Evolutionary conservation across 2,113 vertebrate species (phyloP), one percentile per base, ranked within the genome.

Genomic region (Elaphurus davidianus): DNA sequence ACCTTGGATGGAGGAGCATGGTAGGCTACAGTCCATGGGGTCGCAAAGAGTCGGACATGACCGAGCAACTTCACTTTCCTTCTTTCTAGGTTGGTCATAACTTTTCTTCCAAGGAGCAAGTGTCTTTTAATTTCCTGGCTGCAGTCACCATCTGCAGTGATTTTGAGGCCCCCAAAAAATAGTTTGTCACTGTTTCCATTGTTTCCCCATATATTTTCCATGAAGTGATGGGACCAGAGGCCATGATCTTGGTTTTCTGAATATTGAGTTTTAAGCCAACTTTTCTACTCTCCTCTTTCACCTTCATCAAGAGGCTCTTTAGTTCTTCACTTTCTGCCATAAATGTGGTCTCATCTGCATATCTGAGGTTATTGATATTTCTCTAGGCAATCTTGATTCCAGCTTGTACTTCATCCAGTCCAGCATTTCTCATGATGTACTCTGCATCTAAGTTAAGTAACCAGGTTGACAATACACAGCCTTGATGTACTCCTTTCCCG

Each of bases 1-100:
- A n/a, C n/a, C n/a, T 11, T 36, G 17, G n/a, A 71, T 0, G 0
- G 17, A 71, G 64, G 9, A 71, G 17, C 1, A 0, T 71, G n/a
- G 17, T 71, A 71, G 64, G n/a, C n/a, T 67, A 36, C 4, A 21
- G 64, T 67, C n/a, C 64, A 67, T 67, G 17, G 33, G 17, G n/a
- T 5, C 10, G 9, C 64, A 67, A 67, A 67, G 64, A 67, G n/a
- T 67, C 2, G 0, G 33, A 71, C 64, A 36, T 0, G 9, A 67
- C 33, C 19, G 64, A 67, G n/a, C 4, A 9, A 67, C n/a, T 36
- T 67, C 33, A 71, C n/a, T 71, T 71, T 71, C 64, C 36, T 71
- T 71, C 2, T 17, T 33, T 62, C 60, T 36, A 21, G 4, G 33
- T 36, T 67, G 64, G 64, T 67, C 64, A 36, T 67, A 19, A 67